phyloP scores from a whole-genome alignment of 2,797 vertebrate species.

The Acanthiza pusilla region DNA sequence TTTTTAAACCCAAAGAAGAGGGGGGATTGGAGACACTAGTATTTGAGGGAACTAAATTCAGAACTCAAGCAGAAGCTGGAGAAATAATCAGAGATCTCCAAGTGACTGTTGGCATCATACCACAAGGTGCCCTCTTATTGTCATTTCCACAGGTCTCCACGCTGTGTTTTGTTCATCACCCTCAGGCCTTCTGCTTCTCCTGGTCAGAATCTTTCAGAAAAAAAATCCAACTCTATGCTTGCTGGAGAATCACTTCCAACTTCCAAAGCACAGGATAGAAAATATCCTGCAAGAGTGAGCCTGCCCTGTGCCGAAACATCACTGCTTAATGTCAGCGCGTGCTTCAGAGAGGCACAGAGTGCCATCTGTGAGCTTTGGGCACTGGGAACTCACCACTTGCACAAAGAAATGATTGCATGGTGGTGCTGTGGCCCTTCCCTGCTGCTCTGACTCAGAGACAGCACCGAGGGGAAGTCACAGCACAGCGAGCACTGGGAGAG shows the following conservation, averaged over 20 bases:
- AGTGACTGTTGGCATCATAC: neutral
- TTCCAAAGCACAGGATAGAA: neutral
- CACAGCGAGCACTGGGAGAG: neutral
- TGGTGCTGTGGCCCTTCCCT: neutral
- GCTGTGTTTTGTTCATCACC: neutral
- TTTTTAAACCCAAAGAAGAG: neutral
- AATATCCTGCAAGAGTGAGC: neutral
- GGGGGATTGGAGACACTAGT: neutral
- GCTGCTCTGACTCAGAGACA: neutral
- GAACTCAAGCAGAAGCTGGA: neutral
- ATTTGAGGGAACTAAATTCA: neutral
- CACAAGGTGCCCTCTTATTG: neutral
- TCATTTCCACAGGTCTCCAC: neutral
- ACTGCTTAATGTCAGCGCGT: rapidly evolving
- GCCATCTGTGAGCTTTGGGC: neutral
- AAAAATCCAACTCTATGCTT: neutral
- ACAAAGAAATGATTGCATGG: rapidly evolving
- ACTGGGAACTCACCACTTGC: neutral
- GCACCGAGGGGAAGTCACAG: rapidly evolving
- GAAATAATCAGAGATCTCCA: neutral
- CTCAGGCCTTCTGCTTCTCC: neutral
- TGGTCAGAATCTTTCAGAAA: neutral
- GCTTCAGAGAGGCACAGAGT: neutral
- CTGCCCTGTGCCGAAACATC: rapidly evolving
- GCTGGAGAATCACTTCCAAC: neutral